Conservation (phyloP, 2,888 invertebrate genomes). For the Parapristionchus giblindavisi region DNA sequence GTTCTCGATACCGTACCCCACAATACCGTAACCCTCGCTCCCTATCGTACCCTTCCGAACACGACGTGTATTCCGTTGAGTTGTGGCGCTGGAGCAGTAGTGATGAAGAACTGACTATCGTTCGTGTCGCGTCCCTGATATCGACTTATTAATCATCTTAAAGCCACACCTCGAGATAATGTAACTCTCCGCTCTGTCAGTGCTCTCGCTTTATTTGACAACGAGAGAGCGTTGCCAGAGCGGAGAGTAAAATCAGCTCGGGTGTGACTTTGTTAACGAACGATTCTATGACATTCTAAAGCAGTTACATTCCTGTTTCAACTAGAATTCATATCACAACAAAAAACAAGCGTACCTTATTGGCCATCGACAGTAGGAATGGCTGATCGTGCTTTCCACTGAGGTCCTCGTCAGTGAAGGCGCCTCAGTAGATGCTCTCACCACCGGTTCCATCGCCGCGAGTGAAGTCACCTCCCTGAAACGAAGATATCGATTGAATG, state of each 20-base stretch:
- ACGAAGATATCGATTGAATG: not conserved
- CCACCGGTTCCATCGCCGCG: conserved; percentile 93
- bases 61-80: conserved; percentile 89
- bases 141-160: not conserved
- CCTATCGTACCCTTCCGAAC: conserved; percentile 83
- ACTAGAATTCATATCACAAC: not conserved
- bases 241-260: no score
- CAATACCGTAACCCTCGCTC: not conserved
- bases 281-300: not conserved
- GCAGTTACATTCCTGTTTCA: not conserved
- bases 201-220: no score
- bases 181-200: not conserved
- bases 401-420: conserved; percentile 97
- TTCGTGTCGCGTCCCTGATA: conserved; percentile 81
- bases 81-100: conserved; percentile 61
- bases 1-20: not conserved
- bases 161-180: not conserved
- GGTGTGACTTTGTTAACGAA: no score
- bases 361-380: conserved; percentile 95
- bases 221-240: no score
- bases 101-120: conserved; percentile 86
- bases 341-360: conserved; percentile 80
- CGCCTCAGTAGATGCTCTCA: conserved; percentile 95
- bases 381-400: conserved; percentile 75
- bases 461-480: conserved; percentile 72